Evolutionary conservation across 2,113 vertebrate species (phyloP).

Genomic region (Cephalopholis sonnerati): DNA sequence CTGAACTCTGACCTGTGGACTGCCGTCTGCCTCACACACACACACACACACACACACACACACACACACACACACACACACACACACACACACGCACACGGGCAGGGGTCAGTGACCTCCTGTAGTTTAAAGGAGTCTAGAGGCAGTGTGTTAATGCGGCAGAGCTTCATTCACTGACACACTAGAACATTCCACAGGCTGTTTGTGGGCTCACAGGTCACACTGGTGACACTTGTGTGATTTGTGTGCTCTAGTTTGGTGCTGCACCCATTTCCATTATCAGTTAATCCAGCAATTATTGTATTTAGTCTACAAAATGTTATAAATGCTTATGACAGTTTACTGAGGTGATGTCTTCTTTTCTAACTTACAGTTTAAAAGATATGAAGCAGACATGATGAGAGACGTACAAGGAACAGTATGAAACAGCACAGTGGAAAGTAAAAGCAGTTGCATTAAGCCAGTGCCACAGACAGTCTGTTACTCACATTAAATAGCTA

Average conservation of each 20-base stretch:
- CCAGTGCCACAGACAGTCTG: too few species aligned
- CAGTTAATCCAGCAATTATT: not conserved
- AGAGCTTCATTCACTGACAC: constrained; percentile 77
- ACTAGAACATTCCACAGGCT: constrained; percentile 75
- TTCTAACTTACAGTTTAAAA: too few species aligned
- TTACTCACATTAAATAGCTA: too few species aligned
- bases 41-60: constrained; percentile 18
- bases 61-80: constrained; percentile 33
- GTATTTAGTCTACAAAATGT: not conserved
- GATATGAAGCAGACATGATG: too few species aligned
- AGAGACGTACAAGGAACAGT: too few species aligned
- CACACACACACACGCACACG: constrained; percentile 33
- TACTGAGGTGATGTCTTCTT: too few species aligned
- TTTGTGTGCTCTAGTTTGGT: not conserved
- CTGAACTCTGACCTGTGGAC: constrained; percentile 43
- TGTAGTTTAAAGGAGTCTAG: constrained; percentile 66
- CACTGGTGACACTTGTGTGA: not conserved
- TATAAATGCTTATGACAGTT: not conserved
- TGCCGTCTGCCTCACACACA: too few species aligned
- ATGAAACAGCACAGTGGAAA: too few species aligned
- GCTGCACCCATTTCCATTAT: not conserved
- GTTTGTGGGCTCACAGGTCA: constrained; percentile 26
- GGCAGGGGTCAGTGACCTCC: constrained; percentile 61
- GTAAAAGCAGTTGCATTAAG: too few species aligned
- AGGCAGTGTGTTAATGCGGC: constrained; percentile 72